phyloP scores from a whole-genome alignment of 2,888 invertebrate species.

The Andrena marginata region DNA sequence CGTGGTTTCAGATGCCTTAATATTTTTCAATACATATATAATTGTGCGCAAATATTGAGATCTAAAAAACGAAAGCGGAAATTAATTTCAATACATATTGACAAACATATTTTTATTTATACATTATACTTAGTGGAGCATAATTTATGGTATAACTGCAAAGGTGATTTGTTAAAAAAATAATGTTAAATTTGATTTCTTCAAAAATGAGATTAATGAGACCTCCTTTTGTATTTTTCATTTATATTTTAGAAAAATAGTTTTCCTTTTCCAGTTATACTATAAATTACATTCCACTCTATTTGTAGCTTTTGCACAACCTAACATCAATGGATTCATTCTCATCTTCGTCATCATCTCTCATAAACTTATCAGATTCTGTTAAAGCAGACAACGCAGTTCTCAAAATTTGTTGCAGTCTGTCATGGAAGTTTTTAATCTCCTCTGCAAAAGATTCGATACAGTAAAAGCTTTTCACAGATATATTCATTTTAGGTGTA shows the following conservation, averaged over 20 bases:
- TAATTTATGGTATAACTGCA: too few species aligned
- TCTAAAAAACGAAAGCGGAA: conserved; percentile 55
- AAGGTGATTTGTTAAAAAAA: too few species aligned
- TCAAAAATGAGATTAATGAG: too few species aligned
- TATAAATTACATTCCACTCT: too few species aligned
- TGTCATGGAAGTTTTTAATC: conserved; percentile 71
- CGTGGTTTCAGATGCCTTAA: conserved; percentile 62
- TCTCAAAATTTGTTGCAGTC: conserved; percentile 74
- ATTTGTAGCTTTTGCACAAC: conserved; percentile 1
- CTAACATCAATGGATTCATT: conserved; percentile 45
- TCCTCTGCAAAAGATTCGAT: conserved; percentile 72
- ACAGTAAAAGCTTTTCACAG: neutral
- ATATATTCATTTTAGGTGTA: conserved; percentile 10
- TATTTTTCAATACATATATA: conserved; percentile 66
- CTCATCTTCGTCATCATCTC: conserved; percentile 72
- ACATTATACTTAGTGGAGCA: too few species aligned
- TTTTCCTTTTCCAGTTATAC: too few species aligned
- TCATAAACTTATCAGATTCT: conserved; percentile 82
- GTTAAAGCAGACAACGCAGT: conserved; percentile 83
- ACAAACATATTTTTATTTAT: too few species aligned
- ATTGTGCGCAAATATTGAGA: conserved; percentile 72
- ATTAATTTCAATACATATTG: too few species aligned
- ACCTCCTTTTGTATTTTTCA: too few species aligned
- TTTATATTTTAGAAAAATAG: too few species aligned
- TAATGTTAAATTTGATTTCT: too few species aligned